Conservation (phyloP, 1,140 invertebrate species). For the Pissodes strobi region DNA sequence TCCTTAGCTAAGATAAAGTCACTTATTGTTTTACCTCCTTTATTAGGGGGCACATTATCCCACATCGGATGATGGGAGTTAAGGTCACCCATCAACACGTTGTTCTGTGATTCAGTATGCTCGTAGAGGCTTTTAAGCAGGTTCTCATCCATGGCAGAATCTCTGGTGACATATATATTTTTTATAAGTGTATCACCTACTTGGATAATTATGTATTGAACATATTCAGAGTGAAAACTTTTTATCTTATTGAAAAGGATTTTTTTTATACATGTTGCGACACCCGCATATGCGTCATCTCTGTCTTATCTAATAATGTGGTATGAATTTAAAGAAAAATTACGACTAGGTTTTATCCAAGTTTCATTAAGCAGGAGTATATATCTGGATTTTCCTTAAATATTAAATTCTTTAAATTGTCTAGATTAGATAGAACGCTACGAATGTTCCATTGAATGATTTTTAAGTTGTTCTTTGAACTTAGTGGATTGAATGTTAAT, state of each 20-base stretch:
- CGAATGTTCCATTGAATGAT: constrained; percentile 25
- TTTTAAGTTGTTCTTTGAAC: constrained; percentile 4
- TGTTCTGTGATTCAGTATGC: not conserved
- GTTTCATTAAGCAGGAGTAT: constrained; percentile 28
- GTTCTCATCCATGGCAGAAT: not conserved
- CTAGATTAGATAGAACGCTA: constrained; percentile 1
- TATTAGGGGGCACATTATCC: not conserved
- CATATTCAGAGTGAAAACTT: not conserved
- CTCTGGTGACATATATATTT: not conserved
- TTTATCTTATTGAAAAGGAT: not conserved
- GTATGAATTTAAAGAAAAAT: constrained; percentile 10
- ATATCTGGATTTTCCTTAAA: constrained; percentile 18
- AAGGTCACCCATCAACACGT: constrained; percentile 8
- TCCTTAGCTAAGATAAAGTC: not conserved
- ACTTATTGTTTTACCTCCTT: constrained; percentile 1
- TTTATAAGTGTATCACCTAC: not conserved
- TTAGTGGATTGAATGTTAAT: not conserved
- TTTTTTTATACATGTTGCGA: constrained; percentile 10
- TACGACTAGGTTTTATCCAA: constrained; percentile 8
- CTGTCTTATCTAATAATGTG: constrained; percentile 21
- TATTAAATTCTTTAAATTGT: constrained; percentile 13
- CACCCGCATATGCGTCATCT: constrained; percentile 23
- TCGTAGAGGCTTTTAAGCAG: too few species aligned
- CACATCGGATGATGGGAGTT: constrained; percentile 17
- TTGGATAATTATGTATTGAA: constrained; percentile 13